Percentiles rank a stretch among this genome's conserved stretches.
Conservation (phyloP, 2,888 invertebrate species). For the Watsonalla binaria region DNA sequence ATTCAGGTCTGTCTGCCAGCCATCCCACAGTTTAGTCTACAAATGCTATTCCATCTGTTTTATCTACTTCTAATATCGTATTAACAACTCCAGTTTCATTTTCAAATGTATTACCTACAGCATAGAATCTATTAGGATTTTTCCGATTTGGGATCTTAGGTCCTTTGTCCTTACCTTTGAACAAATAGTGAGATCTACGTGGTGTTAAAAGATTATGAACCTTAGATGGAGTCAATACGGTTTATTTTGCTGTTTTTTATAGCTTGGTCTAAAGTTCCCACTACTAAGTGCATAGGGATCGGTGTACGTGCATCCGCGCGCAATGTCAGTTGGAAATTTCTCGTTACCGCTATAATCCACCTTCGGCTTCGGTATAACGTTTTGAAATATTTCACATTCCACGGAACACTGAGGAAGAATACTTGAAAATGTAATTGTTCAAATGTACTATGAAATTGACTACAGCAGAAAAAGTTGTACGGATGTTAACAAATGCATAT, state of each 20-base stretch:
- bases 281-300: conserved; percentile 72
- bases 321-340: conserved; percentile 73
- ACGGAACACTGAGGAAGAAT: conserved; percentile 16
- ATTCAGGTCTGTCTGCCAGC: conserved; percentile 52
- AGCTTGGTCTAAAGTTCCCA: conserved; percentile 24
- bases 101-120: conserved; percentile 10
- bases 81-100: conserved; percentile 10
- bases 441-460: no score
- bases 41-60: conserved; percentile 39
- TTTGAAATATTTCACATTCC: conserved; percentile 63
- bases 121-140: conserved; percentile 21
- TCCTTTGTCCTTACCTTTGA: conserved; percentile 22
- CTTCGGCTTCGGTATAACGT: conserved; percentile 49
- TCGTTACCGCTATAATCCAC: conserved; percentile 74
- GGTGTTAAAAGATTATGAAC: conserved; percentile 16
- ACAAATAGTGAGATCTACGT: conserved; percentile 20
- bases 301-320: conserved; percentile 68
- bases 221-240: conserved; percentile 21
- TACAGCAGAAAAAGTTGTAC: no score
- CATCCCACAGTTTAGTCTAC: conserved; percentile 60
- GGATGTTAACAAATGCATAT: no score
- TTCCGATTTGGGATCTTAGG: conserved; percentile 22
- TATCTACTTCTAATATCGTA: conserved; percentile 14
- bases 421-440: background rate
- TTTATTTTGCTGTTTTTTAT: conserved; percentile 24